A percentile compares a stretch with the other conserved stretches of the same genome.
Conservation (phyloP, 2,797 vertebrate genomes). For the Linurgus olivaceus region DNA sequence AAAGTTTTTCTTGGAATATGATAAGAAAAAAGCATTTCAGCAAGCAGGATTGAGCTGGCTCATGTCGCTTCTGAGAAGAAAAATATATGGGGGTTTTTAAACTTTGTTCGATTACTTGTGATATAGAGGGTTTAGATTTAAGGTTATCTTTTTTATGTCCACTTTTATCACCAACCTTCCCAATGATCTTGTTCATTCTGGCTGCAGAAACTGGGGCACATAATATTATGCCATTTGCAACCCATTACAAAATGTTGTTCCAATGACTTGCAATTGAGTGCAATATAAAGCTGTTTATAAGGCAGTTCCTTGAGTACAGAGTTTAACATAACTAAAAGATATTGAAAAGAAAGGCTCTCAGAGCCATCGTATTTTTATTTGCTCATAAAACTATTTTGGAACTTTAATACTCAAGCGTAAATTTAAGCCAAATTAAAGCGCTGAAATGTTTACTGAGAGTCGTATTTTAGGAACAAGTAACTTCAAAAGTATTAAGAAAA, state of each 20-base stretch:
- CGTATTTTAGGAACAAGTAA: slow-evolving; percentile 46
- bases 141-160: slow-evolving; percentile 15
- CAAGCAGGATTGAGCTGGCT: not conserved
- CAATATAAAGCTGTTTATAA: slow-evolving; percentile 46
- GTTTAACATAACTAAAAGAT: not conserved
- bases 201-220: not conserved
- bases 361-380: not conserved
- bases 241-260: not conserved
- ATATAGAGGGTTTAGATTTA: slow-evolving; percentile 20
- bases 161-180: not conserved
- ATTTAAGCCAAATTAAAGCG: slow-evolving; percentile 47
- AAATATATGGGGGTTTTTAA: not conserved
- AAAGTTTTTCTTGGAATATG: slow-evolving; percentile 1
- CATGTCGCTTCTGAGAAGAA: not conserved
- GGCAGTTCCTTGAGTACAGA: not conserved
- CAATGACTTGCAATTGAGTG: not conserved
- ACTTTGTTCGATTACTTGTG: not conserved
- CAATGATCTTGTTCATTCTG: not conserved
- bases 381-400: slow-evolving; percentile 45
- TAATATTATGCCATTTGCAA: not conserved
- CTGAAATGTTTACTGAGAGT: slow-evolving; percentile 41
- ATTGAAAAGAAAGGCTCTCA: slow-evolving; percentile 20
- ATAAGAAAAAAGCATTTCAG: not conserved
- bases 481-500: slow-evolving; percentile 54
- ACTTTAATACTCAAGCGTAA: not conserved